These are phyloP conservation scores for Heliconius cydno DNA, from an alignment of 2,888 invertebrate species.

Conservation along the genomic window DNA sequence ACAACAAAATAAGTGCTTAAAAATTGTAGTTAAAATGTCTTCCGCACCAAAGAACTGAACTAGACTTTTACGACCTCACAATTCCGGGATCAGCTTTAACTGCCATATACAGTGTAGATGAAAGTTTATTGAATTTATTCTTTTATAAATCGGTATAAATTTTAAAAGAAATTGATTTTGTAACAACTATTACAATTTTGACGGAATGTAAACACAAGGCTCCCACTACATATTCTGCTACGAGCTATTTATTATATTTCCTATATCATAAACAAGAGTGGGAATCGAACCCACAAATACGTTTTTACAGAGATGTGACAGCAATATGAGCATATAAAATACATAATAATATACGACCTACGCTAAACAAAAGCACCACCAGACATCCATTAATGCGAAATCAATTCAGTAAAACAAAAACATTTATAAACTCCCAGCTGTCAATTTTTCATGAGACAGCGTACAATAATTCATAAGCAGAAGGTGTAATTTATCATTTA, in stretches of 20 bases:
- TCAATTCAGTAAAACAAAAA: constrained; percentile 24
- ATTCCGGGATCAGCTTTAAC: not conserved
- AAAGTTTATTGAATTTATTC: not conserved
- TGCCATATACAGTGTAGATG: not conserved
- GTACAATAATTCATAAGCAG: constrained; percentile 51
- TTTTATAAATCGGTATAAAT: not conserved
- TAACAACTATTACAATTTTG: no score
- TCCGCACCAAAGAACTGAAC: not conserved
- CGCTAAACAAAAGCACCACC: not conserved
- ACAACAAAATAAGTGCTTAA: not conserved
- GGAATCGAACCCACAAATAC: not conserved
- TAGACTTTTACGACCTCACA: not conserved
- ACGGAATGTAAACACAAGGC: no score
- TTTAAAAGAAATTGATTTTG: not conserved
- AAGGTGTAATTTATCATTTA: constrained; percentile 49
- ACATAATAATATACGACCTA: not conserved
- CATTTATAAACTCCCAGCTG: constrained; percentile 24
- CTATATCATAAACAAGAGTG: not conserved
- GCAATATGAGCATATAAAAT: no score
- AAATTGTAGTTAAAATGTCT: constrained; percentile 9
- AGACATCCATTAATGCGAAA: constrained; percentile 14
- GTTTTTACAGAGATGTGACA: no score
- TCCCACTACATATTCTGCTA: no score
- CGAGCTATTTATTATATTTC: no score
- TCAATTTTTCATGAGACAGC: constrained; percentile 49